A percentile compares a stretch with the other conserved stretches of the same genome.
Evolutionary conservation across 2,797 vertebrate species (phyloP).

Genomic region (Cuniculus paca): DNA sequence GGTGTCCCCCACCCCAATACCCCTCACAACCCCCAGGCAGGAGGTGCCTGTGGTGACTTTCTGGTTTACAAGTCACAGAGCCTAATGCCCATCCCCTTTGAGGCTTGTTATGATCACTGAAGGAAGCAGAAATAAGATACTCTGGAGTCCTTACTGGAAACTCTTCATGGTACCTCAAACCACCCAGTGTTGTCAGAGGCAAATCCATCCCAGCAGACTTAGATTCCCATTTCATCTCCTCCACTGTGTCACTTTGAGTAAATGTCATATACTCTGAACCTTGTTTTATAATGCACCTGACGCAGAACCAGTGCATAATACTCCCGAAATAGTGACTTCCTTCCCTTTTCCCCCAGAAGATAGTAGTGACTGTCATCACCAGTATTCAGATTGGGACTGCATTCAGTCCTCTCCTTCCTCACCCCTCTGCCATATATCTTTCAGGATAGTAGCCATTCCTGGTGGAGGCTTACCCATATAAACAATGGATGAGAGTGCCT

Average conservation of each 20-base stretch:
- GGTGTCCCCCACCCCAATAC: neutral
- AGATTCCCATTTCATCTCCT: neutral
- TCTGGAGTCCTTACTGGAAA: neutral
- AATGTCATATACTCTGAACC: neutral
- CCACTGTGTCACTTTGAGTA: neutral
- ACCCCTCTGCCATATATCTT: fast-evolving
- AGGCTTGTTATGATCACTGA: neutral
- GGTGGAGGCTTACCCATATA: neutral
- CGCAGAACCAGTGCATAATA: neutral
- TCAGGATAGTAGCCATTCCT: neutral
- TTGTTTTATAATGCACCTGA: neutral
- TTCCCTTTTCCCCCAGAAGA: neutral
- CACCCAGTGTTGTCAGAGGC: neutral
- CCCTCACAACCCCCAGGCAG: neutral
- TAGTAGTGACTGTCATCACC: neutral
- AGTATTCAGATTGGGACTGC: neutral
- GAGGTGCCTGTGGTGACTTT: neutral
- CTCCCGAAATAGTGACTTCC: neutral
- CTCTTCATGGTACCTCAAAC: neutral
- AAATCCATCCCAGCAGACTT: neutral
- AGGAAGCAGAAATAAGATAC: neutral
- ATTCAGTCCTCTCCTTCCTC: neutral
- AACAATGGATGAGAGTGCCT: neutral
- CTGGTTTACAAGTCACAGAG: neutral
- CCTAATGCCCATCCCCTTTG: neutral